These are phyloP conservation scores for Lissonota sp. DNA, from an alignment of 2,888 invertebrate species.

Conservation along the genomic window DNA sequence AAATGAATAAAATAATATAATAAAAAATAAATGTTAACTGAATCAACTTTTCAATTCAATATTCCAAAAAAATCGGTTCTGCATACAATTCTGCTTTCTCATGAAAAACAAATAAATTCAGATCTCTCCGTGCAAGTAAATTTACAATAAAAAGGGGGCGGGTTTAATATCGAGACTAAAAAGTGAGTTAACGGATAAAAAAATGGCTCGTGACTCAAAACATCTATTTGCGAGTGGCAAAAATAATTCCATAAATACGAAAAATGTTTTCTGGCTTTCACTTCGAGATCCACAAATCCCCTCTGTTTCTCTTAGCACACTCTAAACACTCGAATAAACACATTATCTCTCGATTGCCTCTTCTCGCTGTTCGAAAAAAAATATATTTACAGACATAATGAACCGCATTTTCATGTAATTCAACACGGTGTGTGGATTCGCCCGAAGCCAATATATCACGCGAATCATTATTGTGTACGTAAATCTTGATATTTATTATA, in stretches of 20 bases:
- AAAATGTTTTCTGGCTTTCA: neutral
- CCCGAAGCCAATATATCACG: neutral
- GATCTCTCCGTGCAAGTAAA: too few relatives aligned
- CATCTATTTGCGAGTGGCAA: neutral
- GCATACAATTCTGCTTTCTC: too few relatives aligned
- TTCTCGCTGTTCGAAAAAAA: neutral
- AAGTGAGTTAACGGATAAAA: neutral
- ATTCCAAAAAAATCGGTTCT: too few relatives aligned
- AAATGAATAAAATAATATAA: too few relatives aligned
- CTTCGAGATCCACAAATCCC: neutral
- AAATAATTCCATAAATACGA: neutral
- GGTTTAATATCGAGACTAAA: too few relatives aligned
- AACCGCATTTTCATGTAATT: neutral
- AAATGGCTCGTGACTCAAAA: neutral
- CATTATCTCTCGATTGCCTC: neutral
- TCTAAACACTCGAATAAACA: neutral
- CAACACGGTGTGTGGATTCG: neutral
- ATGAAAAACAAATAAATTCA: too few relatives aligned
- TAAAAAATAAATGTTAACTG: too few relatives aligned
- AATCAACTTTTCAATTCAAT: too few relatives aligned
- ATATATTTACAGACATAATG: neutral
- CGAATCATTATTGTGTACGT: slow-evolving; percentile 6
- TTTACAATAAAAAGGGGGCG: too few relatives aligned
- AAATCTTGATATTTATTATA: slow-evolving; percentile 51
- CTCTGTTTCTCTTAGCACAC: neutral